These are phyloP conservation scores for Dilophus febrilis DNA, from an alignment of 2,888 invertebrate genomes.

Conservation along the genomic window DNA sequence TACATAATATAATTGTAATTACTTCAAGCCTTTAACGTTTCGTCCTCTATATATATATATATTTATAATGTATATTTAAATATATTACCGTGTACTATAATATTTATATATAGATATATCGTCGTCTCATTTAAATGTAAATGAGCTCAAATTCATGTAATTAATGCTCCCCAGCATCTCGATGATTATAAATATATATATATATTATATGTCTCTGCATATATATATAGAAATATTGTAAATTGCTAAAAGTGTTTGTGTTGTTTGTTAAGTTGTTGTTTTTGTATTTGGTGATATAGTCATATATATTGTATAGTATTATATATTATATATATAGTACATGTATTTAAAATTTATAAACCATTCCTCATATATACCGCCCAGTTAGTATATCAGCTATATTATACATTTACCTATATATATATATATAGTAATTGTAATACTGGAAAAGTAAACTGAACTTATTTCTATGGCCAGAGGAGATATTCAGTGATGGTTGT, in stretches of 20 bases:
- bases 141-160: slow-evolving; percentile 8
- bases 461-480: slow-evolving; percentile 2
- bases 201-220: too few species aligned
- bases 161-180: slow-evolving; percentile 6
- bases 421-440: too few species aligned
- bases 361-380: background rate
- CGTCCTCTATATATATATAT: too few species aligned
- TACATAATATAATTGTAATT: slow-evolving; percentile 7
- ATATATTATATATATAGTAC: too few species aligned
- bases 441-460: background rate
- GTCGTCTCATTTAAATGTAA: slow-evolving; percentile 7
- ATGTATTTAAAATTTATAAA: background rate
- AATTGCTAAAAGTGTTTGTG: too few species aligned
- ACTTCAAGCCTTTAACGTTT: slow-evolving; percentile 7
- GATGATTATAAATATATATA: background rate
- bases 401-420: too few species aligned
- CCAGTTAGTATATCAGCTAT: background rate
- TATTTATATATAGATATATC: background rate
- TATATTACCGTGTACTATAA: too few species aligned
- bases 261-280: too few species aligned
- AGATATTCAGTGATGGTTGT: slow-evolving; percentile 3
- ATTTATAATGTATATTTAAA: too few species aligned
- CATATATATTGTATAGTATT: too few species aligned
- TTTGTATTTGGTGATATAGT: too few species aligned
- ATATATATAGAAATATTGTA: too few species aligned